phyloP scores from a whole-genome alignment of 1,140 invertebrate genomes.

The Ridgeia piscesae region DNA sequence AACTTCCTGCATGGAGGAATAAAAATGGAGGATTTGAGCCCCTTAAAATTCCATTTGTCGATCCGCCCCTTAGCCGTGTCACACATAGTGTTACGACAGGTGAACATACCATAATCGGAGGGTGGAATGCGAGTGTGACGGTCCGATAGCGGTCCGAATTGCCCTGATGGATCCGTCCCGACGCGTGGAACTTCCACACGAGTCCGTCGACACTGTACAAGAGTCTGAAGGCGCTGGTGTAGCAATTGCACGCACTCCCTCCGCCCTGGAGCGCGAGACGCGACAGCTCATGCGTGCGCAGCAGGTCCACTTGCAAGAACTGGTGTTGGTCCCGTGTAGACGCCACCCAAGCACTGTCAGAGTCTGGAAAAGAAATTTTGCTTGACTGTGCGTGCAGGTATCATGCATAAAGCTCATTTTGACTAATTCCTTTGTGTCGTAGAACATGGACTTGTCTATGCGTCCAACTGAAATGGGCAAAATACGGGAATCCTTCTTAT shows the following conservation, averaged over 20 bases:
- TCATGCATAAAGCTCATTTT: too few species aligned
- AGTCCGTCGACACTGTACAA: not conserved
- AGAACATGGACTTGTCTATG: too few species aligned
- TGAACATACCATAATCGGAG: not conserved
- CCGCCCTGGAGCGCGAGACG: not conserved
- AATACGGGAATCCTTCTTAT: too few species aligned
- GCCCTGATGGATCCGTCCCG: not conserved
- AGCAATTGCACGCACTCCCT: not conserved
- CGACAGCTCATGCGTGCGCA: not conserved
- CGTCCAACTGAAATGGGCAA: too few species aligned
- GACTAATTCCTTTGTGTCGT: too few species aligned
- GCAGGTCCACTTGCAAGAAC: not conserved
- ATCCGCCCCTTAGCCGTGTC: too few species aligned
- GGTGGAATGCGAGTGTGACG: not conserved
- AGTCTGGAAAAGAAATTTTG: not conserved
- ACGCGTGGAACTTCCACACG: not conserved
- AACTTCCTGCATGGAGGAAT: too few species aligned
- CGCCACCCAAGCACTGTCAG: not conserved
- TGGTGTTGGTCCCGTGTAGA: not conserved
- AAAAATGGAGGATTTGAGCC: too few species aligned
- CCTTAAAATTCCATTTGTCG: too few species aligned
- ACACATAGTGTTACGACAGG: not conserved
- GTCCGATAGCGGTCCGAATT: not conserved
- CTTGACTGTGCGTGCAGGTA: too few species aligned
- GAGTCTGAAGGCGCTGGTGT: not conserved